Evolutionary conservation across 2,113 vertebrate species (phyloP), one percentile per base, ranked within the genome.

Genomic region (Anoplopoma fimbria): DNA sequence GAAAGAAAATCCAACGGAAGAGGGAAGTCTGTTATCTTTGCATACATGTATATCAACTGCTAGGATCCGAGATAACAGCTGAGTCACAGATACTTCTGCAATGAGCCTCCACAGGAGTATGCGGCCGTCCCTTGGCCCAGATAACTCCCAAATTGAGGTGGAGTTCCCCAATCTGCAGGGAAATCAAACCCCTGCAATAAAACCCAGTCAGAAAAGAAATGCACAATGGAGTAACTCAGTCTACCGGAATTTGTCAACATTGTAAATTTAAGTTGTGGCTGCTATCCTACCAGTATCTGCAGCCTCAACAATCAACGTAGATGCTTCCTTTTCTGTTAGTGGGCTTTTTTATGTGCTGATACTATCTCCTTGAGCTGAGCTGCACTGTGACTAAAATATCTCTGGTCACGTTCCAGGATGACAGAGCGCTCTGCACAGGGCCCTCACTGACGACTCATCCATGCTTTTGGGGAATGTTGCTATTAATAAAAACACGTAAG

Each of bases 391-490:
- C 76, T 62, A 68, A 87, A 83, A 86, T 71, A 83, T 57, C 79
- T 69, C 76, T 78, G 86, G 79, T 80, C 65, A 64, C 33, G 53
- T 76, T 90, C 75, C 81, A 81, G 73, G 67, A 78, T 83, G 71
- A 89, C 73, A 62, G 2, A 73, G 77, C n/a, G 17, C 65, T 68
- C 29, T 74, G 83, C 84, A 81, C 68, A 9, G n/a, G 63, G 74
- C 74, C 51, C 69, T 76, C 17, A 27, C 73, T 17, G 77, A 72
- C 33, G 3, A 85, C 62, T 88, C 81, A 87, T 31, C 27, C 0
- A 29, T 25, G 77, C 61, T 74, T 84, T 73, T 33, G 38, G 58
- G 65, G 31, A 87, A 73, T 2, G 2, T 31, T 67, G 68, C 61
- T 81, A 67, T 85, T 74, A 77, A 82, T 84, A 82, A 12, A 4